A percentile compares a stretch with the other conserved stretches of the same genome.
phyloP scores from a whole-genome alignment of 2,888 invertebrate genomes.

The Parnassius glacialis region DNA sequence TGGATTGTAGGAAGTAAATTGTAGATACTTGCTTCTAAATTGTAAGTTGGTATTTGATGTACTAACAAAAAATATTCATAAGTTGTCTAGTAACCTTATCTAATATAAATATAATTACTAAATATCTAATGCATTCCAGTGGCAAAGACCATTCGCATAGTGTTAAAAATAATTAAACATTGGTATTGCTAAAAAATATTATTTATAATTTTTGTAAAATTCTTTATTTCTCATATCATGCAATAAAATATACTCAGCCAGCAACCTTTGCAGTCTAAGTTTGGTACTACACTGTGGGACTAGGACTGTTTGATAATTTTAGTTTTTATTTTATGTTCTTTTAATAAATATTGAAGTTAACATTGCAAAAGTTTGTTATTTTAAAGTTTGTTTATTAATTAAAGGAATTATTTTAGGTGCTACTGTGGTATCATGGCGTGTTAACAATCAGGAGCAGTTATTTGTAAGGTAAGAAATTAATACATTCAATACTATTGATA shows the following conservation, averaged over 20 bases:
- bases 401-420: conserved; percentile 85
- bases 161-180: no score
- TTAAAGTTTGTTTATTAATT: conserved; percentile 1
- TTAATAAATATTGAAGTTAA: no score
- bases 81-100: conserved; percentile 44
- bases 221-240: no score
- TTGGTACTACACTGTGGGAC: no score
- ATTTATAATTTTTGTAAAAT: no score
- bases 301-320: no score
- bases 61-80: conserved; percentile 75
- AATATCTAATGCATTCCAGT: no score
- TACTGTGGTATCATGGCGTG: conserved; percentile 97
- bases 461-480: conserved; percentile 91
- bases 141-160: no score
- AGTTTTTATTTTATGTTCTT: no score
- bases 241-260: no score
- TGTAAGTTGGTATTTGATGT: conserved; percentile 79
- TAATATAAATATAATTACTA: conserved; percentile 36
- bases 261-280: no score
- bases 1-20: conserved; percentile 81
- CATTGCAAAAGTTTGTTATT: neutral
- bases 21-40: conserved; percentile 78
- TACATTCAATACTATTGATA: neutral
- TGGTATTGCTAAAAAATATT: no score
- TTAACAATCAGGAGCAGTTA: conserved; percentile 97